Evolutionary conservation across 2,888 invertebrate genomes (phyloP), one percentile per base, ranked within the genome.

Genomic region (Apotomis turbidana): DNA sequence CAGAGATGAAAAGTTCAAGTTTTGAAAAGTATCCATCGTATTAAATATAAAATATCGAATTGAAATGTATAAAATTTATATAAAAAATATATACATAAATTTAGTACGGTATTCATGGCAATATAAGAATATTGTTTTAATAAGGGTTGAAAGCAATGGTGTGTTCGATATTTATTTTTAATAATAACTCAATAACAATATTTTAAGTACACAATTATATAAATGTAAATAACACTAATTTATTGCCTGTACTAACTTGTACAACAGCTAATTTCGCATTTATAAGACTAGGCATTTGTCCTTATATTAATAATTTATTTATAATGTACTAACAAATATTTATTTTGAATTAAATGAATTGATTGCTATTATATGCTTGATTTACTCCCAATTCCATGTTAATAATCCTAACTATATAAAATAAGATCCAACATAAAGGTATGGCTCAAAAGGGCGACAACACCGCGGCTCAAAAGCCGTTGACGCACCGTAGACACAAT

Each of bases 241-340:
- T 85, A 87, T 87, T 86, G 78, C 73, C 80, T 79, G 85, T 84
- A 87, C 87, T 90, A 85, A 89, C 87, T 87, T 88, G 89, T 90
- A 89, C 85, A 88, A 83, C 83, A 80, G 85, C 86, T 89, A 81
- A 84, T 90, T 88, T 88, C 88, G 93, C 93, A 92, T 92, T 93
- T 93, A 92, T 76, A 83, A 79, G 82, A 82, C 82, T 81, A 77
- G 83, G 85, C 83, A 85, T 87, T 88, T 86, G 83, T 79, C 81
- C 81, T 80, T 67, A 74, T 66, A 76, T 76, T 76, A 76, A 77
- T 83, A 83, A 85, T 86, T 85, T 83, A 87, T 85, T 87, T 83
- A 87, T 85, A 85, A 85, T 87, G 83, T 90, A 87, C 87, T 90
- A 87, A 90, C 85, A 82, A 82, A 83, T 87, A 85, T 87, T 86